Evolutionary conservation across 2,113 vertebrate species (phyloP).

Genomic region (Orcinus orca): DNA sequence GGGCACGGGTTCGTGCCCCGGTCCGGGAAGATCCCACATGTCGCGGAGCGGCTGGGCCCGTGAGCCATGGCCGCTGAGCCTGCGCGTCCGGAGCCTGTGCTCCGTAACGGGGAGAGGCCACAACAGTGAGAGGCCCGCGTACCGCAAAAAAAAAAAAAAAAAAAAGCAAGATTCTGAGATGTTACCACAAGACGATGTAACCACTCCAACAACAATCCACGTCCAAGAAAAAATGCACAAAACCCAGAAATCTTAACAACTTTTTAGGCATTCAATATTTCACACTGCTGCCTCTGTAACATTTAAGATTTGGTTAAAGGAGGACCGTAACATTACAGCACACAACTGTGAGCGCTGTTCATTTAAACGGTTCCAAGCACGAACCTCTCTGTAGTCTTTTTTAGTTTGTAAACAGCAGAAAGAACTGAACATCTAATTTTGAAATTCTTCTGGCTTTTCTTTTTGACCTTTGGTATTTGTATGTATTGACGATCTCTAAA

Average conservation of each 20-base stretch:
- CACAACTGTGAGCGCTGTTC: neutral
- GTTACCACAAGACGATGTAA: neutral
- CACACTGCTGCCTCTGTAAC: neutral
- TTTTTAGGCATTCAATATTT: neutral
- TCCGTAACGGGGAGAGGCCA: too few relatives aligned
- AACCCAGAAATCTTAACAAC: neutral
- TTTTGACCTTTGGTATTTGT: constrained; percentile 87
- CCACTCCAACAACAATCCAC: neutral
- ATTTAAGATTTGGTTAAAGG: neutral
- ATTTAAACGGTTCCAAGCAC: constrained; percentile 31
- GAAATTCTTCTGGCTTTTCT: constrained; percentile 81
- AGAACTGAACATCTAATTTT: constrained; percentile 74
- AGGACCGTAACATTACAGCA: neutral
- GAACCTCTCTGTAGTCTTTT: neutral
- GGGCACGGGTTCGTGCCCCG: too few relatives aligned
- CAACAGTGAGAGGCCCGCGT: accelerated
- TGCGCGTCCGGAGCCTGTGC: too few relatives aligned
- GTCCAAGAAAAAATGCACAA: neutral
- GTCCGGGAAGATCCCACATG: too few relatives aligned
- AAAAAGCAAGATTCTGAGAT: neutral
- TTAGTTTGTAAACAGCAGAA: constrained; percentile 62
- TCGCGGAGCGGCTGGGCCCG: too few relatives aligned
- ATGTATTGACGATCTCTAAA: constrained; percentile 80
- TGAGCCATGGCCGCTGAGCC: too few relatives aligned
- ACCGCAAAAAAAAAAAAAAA: too few relatives aligned